A percentile compares a stretch with the other conserved stretches of the same genome.
Evolutionary conservation across 2,113 vertebrate genomes (phyloP).

Genomic region (Rhizomys pruinosus): DNA sequence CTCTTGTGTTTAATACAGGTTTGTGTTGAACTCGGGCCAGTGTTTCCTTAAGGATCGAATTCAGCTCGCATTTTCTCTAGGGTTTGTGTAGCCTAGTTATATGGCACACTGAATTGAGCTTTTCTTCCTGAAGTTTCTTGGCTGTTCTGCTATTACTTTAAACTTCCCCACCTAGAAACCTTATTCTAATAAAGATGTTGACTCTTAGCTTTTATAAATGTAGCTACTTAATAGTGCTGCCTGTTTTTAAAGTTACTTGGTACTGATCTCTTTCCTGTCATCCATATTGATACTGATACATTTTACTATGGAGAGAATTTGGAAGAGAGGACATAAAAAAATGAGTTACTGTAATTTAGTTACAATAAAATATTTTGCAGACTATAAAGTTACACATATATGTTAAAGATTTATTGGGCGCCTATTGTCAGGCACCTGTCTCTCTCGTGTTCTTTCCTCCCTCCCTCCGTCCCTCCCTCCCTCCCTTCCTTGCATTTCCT

Average conservation of each 20-base stretch:
- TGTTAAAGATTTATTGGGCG: slow-evolving; percentile 29
- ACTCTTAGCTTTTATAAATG: slow-evolving; percentile 21
- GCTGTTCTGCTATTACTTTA: not conserved
- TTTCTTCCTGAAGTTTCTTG: slow-evolving; percentile 43
- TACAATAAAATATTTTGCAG: slow-evolving; percentile 14
- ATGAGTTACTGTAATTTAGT: slow-evolving; percentile 7
- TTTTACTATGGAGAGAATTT: slow-evolving; percentile 6
- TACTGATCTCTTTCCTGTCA: slow-evolving; percentile 4
- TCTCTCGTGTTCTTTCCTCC: too few species aligned
- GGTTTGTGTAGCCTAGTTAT: not conserved
- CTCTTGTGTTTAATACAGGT: not conserved
- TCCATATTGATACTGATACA: not conserved
- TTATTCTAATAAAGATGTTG: slow-evolving; percentile 62
- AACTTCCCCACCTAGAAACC: slow-evolving; percentile 44
- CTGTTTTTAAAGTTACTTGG: slow-evolving; percentile 49
- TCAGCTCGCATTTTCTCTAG: not conserved
- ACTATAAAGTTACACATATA: not conserved
- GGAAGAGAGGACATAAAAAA: not conserved
- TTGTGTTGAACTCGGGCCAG: not conserved
- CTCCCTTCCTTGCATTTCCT: too few species aligned
- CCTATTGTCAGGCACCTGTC: not conserved
- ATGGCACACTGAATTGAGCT: not conserved
- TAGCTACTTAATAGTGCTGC: not conserved
- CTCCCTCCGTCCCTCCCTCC: too few species aligned
- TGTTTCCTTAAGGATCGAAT: slow-evolving; percentile 25